Evolutionary conservation across 1,140 invertebrate species (phyloP).

Genomic region (Phocides pigmalion): DNA sequence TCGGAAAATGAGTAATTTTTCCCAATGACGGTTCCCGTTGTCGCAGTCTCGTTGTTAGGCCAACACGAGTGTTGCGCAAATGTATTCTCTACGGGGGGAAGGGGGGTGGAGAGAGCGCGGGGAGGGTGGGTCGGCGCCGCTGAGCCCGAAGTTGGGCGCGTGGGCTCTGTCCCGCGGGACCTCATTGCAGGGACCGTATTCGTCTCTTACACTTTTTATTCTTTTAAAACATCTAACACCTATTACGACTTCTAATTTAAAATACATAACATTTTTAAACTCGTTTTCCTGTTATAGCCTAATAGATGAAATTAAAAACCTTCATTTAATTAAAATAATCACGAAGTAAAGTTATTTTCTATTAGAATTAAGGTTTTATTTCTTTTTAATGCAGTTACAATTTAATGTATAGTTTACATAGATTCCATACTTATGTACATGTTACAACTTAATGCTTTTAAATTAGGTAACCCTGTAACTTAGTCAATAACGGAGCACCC

Average conservation of each 20-base stretch:
- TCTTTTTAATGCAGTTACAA: too few relatives aligned
- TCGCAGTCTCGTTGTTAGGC: constrained; percentile 77
- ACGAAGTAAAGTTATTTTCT: too few relatives aligned
- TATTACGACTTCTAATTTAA: too few relatives aligned
- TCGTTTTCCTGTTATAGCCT: not conserved
- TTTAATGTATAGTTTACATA: too few relatives aligned
- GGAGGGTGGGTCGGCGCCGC: constrained; percentile 22
- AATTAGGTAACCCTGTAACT: not conserved
- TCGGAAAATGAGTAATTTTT: constrained; percentile 78
- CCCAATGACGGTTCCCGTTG: constrained; percentile 65
- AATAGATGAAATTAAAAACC: too few relatives aligned
- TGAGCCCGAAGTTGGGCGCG: not conserved
- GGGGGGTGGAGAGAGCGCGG: constrained; percentile 51
- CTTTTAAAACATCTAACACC: not conserved
- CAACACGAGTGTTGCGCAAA: constrained; percentile 78
- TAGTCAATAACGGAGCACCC: constrained; percentile 19
- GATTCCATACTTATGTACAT: not conserved
- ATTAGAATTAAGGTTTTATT: too few relatives aligned
- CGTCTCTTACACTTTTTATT: constrained; percentile 24
- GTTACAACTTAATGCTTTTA: not conserved
- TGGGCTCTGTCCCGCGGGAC: constrained; percentile 44
- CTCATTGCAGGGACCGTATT: constrained; percentile 67
- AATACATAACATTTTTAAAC: too few relatives aligned
- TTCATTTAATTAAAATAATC: too few relatives aligned
- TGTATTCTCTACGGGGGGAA: constrained; percentile 73